These are phyloP conservation scores for Carassius gibelio DNA, from an alignment of 2,113 vertebrate species.

Conservation along the genomic window DNA sequence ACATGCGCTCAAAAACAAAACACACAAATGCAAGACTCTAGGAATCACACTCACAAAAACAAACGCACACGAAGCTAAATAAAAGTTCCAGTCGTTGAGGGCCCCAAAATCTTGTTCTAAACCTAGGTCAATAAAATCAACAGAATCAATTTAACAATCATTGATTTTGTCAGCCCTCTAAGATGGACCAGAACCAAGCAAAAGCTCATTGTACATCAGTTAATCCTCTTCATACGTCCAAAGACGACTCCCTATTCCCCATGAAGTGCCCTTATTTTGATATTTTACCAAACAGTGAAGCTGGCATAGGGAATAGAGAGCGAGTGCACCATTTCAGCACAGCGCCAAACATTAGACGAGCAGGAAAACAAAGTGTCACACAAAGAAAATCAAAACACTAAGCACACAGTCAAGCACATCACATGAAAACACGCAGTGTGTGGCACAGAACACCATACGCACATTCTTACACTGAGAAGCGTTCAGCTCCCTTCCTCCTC, in stretches of 20 bases:
- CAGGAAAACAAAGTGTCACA: slow-evolving; percentile 47
- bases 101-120: slow-evolving; percentile 57
- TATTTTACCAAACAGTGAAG: slow-evolving; percentile 2
- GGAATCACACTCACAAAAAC: slow-evolving; percentile 51
- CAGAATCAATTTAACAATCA: neutral
- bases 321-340: slow-evolving; percentile 50
- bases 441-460: slow-evolving; percentile 60
- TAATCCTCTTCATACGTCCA: slow-evolving; percentile 38
- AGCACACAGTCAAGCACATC: slow-evolving; percentile 56
- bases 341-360: slow-evolving; percentile 44
- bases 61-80: slow-evolving; percentile 27
- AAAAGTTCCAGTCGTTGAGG: slow-evolving; percentile 59
- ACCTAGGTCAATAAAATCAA: slow-evolving; percentile 1
- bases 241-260: slow-evolving; percentile 57
- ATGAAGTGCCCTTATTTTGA: slow-evolving; percentile 51
- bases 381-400: slow-evolving; percentile 50
- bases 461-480: slow-evolving; percentile 78
- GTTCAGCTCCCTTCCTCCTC: slow-evolving; percentile 68
- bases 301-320: slow-evolving; percentile 54
- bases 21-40: slow-evolving; percentile 50
- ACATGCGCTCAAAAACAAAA: slow-evolving; percentile 65
- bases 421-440: slow-evolving; percentile 55
- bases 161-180: slow-evolving; percentile 51
- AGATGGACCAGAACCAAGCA: slow-evolving; percentile 56
- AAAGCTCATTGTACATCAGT: slow-evolving; percentile 42